Evolutionary conservation across 2,113 vertebrate genomes (phyloP).

Genomic region (Rhynchopsitta pachyrhyncha): DNA sequence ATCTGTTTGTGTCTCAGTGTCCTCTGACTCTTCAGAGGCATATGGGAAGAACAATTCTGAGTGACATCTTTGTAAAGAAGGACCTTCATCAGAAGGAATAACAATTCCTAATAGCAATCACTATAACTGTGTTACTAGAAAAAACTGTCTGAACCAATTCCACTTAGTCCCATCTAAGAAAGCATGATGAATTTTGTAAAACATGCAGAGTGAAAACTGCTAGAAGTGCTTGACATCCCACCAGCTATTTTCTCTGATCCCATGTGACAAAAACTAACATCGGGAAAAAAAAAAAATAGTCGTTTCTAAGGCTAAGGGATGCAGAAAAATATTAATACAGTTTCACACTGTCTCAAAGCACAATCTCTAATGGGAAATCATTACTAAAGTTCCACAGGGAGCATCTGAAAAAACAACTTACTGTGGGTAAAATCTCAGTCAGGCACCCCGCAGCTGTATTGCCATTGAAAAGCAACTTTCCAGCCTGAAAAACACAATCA

Average conservation of each 20-base stretch:
- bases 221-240: neutral
- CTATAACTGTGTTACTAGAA: neutral
- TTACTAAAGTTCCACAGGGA: neutral
- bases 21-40: neutral
- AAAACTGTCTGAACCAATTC: neutral
- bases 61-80: neutral
- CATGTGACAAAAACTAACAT: neutral
- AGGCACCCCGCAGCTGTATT: constrained; percentile 70
- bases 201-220: neutral
- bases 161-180: neutral
- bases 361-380: neutral
- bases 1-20: neutral
- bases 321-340: neutral
- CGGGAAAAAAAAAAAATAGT: rapidly evolving
- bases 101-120: neutral
- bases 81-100: neutral
- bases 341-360: neutral
- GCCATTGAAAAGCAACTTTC: constrained; percentile 70
- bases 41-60: neutral
- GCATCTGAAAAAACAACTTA: constrained; percentile 44
- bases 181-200: neutral
- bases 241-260: neutral
- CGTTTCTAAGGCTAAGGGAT: neutral
- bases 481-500: constrained; percentile 72
- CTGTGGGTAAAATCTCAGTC: constrained; percentile 72